Evolutionary conservation across 2,888 invertebrate species (phyloP), one percentile per base, ranked within the genome.

Genomic region (Eueremaeus valkanovi): DNA sequence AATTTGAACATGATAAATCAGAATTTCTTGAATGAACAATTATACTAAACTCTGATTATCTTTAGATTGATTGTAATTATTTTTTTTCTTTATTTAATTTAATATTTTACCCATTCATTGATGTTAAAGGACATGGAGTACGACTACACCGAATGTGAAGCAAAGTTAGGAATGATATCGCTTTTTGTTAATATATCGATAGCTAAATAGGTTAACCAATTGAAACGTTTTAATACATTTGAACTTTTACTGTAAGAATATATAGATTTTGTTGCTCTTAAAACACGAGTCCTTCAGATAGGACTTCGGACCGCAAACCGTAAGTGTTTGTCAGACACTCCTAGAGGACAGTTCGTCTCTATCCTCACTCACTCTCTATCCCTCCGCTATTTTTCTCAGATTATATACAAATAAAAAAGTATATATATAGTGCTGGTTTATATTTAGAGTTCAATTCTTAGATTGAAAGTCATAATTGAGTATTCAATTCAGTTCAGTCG

Each of bases 261-360:
- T 58, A 6, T 58, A 24, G 31, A 58, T 5, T 31, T 66, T 36
- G 5, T 29, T n/a, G n/a, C n/a, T 11, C 13, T 66, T 36, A 66
- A n/a, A 16, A 13, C 13, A n/a, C 36, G 36, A 66, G 66, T 66
- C 40, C 66, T 40, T 66, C 66, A 66, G n/a, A 36, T 31, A 61
- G 66, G 66, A 36, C 66, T 66, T 36, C 66, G 36, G 36, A 66
- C 66, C 66, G n/a, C 36, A n/a, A n/a, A n/a, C n/a, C n/a, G n/a
- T 13, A n/a, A 40, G 21, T 33, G 21, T 40, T n/a, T 21, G n/a
- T 66, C 33, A 36, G 40, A 40, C 33, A 66, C 66, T 66, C 66
- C 66, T 66, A 66, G 66, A 66, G 66, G 66, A 36, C 66, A 66
- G 36, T 36, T 36, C 36, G 5, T 36, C 36, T 8, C 66, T 61